phyloP scores from a whole-genome alignment of 2,797 vertebrate genomes.

The Limnodromus scolopaceus region DNA sequence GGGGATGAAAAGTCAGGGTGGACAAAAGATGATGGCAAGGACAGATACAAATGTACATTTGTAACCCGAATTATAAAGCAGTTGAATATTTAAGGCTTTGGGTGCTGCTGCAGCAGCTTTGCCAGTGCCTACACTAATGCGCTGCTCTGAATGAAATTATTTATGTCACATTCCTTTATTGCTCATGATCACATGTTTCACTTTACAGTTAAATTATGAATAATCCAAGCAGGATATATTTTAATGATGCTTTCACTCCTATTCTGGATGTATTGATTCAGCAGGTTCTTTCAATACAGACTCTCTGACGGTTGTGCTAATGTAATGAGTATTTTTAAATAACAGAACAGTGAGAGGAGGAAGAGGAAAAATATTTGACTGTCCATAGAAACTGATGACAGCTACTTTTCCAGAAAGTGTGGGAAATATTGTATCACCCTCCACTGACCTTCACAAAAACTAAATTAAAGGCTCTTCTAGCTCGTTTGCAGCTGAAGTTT shows the following conservation, averaged over 20 bases:
- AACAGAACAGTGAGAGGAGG: not conserved
- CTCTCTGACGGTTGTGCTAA: not conserved
- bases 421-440: not conserved
- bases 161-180: constrained; percentile 29
- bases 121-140: not conserved
- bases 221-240: constrained; percentile 28
- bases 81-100: not conserved
- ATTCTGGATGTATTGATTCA: constrained; percentile 32
- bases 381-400: constrained; percentile 6
- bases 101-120: not conserved
- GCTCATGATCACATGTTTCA: constrained; percentile 54
- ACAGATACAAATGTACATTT: accelerated
- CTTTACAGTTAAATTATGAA: constrained; percentile 46
- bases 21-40: not conserved
- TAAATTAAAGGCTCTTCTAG: not conserved
- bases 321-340: constrained; percentile 1
- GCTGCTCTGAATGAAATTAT: constrained; percentile 33
- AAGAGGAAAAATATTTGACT: constrained; percentile 11
- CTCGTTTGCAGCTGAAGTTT: not conserved
- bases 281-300: constrained; percentile 37
- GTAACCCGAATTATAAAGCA: not conserved
- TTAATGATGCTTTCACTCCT: constrained; percentile 14
- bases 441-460: not conserved
- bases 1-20: not conserved
- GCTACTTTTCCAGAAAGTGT: not conserved